phyloP scores from a whole-genome alignment of 2,113 vertebrate species.

The Lichenostomus cassidix region DNA sequence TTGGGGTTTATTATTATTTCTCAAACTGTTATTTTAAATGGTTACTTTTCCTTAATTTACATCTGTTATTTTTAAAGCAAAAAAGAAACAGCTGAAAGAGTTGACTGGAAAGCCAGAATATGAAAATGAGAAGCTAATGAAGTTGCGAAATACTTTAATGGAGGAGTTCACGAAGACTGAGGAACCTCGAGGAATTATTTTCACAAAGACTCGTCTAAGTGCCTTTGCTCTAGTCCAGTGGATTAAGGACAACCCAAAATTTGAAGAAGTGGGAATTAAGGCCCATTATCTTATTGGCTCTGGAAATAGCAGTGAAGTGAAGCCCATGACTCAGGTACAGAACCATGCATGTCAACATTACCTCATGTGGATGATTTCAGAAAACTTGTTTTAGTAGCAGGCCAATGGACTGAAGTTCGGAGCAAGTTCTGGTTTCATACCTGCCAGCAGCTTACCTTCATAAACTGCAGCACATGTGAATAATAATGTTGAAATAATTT shows the following conservation, averaged over 20 bases:
- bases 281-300: conserved; percentile 87
- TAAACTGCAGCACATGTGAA: not conserved
- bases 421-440: not conserved
- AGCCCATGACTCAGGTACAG: conserved; percentile 91
- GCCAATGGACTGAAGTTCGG: not conserved
- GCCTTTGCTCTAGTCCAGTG: conserved; percentile 87
- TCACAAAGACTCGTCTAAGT: conserved; percentile 91
- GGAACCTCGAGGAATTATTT: conserved; percentile 88
- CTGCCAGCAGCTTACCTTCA: not conserved
- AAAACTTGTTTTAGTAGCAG: not conserved
- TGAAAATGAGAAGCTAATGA: conserved; percentile 86
- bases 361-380: not conserved
- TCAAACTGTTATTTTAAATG: not conserved
- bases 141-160: conserved; percentile 80
- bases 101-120: conserved; percentile 77
- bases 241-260: conserved; percentile 90
- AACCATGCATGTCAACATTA: not conserved
- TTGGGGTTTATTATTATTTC: not conserved
- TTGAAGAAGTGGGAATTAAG: conserved; percentile 84
- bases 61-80: conserved; percentile 74
- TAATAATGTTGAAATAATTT: not conserved
- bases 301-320: conserved; percentile 88
- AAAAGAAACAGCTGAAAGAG: conserved; percentile 74
- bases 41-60: not conserved
- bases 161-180: conserved; percentile 82